Evolutionary conservation across 2,797 vertebrate species (phyloP), one percentile per base, ranked within the genome.

Genomic region (Enoplosus armatus): DNA sequence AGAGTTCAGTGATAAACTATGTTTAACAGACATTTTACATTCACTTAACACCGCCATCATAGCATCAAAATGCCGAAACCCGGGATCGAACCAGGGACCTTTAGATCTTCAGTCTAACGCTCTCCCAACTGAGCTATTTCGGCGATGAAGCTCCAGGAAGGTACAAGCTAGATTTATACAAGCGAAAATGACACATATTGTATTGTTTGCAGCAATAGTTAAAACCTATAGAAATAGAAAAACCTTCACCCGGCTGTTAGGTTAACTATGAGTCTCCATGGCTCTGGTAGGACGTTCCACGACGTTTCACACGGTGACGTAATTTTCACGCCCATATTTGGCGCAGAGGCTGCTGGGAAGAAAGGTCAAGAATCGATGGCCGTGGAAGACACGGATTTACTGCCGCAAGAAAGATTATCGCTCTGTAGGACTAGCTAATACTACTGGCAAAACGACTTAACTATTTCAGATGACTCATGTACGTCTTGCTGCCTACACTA

Each of bases 121-220:
- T 91, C 92, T 91, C 92, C 92, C 89, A 93, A 91, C 89, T 91
- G 93, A 92, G 92, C 93, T 93, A 92, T 92, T 93, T 93, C 84
- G 14, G 88, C 90, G 7, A 33, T 33, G 31, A 7, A 7, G 5
- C 1, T 6, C 1, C 6, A 33, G 6, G 31, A 4, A 33, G 8
- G 8, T 33, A 33, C 39, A 15, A 5, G 39, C 39, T 15, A 2
- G 0, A 11, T 47, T 47, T 47, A 45, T 0, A 16, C 3, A 29
- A 1, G 5, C 1, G 3, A 1, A 0, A 2, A 8, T 0, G 1
- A 15, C 9, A 11, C 3, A 1, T 6, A 1, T 1, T 0, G 2
- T 24, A 0, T 0, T 1, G 4, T 5, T 14, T 20, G 7, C 0
- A 11, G 0, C 1, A 0, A 5, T 8, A 0, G 3, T 26, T 18